These are phyloP conservation scores for Drosophila micromelanica DNA, from an alignment of 1,140 invertebrate genomes.

Conservation along the genomic window DNA sequence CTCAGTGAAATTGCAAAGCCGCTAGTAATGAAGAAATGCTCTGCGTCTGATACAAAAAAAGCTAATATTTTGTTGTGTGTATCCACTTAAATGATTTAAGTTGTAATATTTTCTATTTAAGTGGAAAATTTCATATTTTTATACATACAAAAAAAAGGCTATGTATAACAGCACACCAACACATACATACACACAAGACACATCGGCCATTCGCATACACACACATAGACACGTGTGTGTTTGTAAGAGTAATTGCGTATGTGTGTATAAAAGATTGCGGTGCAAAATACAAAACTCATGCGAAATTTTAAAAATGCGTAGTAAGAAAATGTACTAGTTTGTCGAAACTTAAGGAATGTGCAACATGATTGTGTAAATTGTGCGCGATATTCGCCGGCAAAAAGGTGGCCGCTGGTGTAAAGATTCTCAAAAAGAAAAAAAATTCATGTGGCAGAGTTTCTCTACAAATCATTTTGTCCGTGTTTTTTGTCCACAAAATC, in stretches of 20 bases:
- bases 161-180: constrained; percentile 81
- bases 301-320: constrained; percentile 80
- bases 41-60: constrained; percentile 3
- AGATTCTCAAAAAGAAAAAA: constrained; percentile 1
- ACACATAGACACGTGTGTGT: constrained; percentile 44
- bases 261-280: constrained; percentile 65
- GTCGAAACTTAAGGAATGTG: constrained; percentile 24
- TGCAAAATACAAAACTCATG: constrained; percentile 81
- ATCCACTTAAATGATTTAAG: constrained; percentile 10
- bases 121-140: constrained; percentile 82
- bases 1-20: constrained; percentile 34
- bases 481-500: constrained; percentile 39
- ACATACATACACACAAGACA: constrained; percentile 53
- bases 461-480: constrained; percentile 17
- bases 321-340: constrained; percentile 52
- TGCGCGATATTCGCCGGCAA: constrained; percentile 33
- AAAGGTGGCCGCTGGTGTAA: not conserved
- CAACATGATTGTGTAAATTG: constrained; percentile 15
- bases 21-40: not conserved
- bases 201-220: constrained; percentile 69
- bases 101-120: constrained; percentile 38
- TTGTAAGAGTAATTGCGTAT: constrained; percentile 36
- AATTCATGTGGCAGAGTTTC: constrained; percentile 35
- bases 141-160: constrained; percentile 79
- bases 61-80: constrained; percentile 12